These are phyloP conservation scores for crab-eating macaque (Macaca fascicularis) DNA, from an alignment of 2,113 vertebrate species.

Conservation along the genomic window DNA sequence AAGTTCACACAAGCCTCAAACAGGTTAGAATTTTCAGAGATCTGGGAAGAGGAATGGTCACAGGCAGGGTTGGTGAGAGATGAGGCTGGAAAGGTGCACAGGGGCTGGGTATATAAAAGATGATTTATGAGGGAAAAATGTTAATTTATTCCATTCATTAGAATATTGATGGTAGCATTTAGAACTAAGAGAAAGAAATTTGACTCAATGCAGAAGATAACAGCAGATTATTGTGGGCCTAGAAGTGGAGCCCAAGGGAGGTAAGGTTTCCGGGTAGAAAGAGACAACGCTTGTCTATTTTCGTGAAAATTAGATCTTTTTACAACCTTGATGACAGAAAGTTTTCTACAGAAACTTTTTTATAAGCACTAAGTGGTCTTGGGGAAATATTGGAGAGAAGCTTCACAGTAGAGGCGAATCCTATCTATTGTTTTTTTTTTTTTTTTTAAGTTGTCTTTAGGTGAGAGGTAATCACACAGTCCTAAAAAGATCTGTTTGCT, in stretches of 20 bases:
- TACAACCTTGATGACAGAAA: not conserved
- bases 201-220: not conserved
- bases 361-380: not conserved
- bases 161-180: not conserved
- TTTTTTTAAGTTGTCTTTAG: not conserved
- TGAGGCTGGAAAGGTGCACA: not conserved
- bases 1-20: not conserved
- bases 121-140: not conserved
- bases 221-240: not conserved
- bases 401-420: not conserved
- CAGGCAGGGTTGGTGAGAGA: not conserved
- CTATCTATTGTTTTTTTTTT: not conserved
- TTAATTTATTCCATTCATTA: not conserved
- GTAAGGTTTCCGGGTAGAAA: not conserved
- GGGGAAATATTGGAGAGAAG: constrained; percentile 20
- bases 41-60: not conserved
- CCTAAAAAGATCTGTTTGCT: not conserved
- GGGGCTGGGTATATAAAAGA: not conserved
- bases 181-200: not conserved
- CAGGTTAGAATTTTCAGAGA: not conserved
- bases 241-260: not conserved
- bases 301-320: constrained; percentile 46
- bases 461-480: not conserved
- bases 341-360: constrained; percentile 14
- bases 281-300: not conserved